Percentiles rank a stretch among this genome's conserved stretches.
These are phyloP conservation scores for Drosophila mojavensis DNA, from an alignment of 1,140 invertebrate species.

Conservation along the genomic window DNA sequence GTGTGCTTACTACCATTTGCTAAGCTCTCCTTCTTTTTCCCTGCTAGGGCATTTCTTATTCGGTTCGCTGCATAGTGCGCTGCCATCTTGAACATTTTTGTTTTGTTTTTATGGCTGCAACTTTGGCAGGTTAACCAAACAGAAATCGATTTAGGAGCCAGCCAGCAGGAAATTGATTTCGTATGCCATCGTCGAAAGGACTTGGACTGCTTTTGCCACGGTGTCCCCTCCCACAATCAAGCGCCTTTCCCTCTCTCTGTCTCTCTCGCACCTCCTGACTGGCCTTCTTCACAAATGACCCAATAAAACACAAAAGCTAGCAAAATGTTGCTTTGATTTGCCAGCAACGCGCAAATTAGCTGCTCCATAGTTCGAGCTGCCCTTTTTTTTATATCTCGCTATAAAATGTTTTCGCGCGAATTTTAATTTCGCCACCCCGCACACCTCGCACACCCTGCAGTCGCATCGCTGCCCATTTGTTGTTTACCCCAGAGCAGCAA, in stretches of 20 bases:
- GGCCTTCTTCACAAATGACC: constrained; percentile 50
- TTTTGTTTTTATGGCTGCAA: constrained; percentile 45
- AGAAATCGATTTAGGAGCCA: constrained; percentile 72
- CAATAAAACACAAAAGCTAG: constrained; percentile 70
- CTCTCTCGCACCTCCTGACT: not conserved
- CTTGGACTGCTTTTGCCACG: not conserved
- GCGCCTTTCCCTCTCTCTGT: not conserved
- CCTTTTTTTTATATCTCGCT: constrained; percentile 61
- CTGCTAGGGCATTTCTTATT: not conserved
- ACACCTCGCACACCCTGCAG: not conserved
- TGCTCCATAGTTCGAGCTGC: constrained; percentile 52
- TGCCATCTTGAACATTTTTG: not conserved
- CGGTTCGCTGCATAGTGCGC: not conserved
- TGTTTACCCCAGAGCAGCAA: constrained; percentile 36
- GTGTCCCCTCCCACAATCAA: not conserved
- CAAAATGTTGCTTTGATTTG: constrained; percentile 79
- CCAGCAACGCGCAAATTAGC: constrained; percentile 72
- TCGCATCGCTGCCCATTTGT: not conserved
- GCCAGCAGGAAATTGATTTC: constrained; percentile 72
- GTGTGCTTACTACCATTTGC: too few species aligned
- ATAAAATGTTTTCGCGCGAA: constrained; percentile 74
- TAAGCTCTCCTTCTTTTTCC: too few species aligned
- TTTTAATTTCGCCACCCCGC: constrained; percentile 78
- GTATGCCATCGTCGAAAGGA: constrained; percentile 54
- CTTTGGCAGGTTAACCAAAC: constrained; percentile 80